A percentile compares a stretch with the other conserved stretches of the same genome.
Evolutionary conservation across 2,888 invertebrate species (phyloP).

Genomic region (Aradus depressus): DNA sequence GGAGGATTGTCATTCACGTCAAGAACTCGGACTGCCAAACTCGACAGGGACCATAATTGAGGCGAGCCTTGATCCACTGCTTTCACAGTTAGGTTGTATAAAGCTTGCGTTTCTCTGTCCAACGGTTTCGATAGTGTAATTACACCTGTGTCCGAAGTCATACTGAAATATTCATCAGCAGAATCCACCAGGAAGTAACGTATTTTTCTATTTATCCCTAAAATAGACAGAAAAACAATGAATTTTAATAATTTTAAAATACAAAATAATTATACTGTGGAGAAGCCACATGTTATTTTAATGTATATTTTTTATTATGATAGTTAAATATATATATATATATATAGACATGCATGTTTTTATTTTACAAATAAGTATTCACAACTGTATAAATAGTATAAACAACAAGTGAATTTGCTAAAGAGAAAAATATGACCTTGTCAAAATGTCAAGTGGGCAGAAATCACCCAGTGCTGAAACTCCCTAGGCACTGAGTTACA

Average conservation of each 20-base stretch:
- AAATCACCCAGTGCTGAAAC: no score
- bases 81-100: conserved; percentile 71
- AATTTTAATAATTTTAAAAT: no score
- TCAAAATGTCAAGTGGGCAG: no score
- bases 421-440: no score
- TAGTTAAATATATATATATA: neutral
- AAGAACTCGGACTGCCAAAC: conserved; percentile 67
- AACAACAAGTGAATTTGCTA: no score
- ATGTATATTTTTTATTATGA: neutral
- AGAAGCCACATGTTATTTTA: no score
- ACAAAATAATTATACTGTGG: no score
- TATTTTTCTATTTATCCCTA: conserved; percentile 68
- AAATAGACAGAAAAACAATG: conserved; percentile 15
- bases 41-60: conserved; percentile 52
- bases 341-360: neutral
- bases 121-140: conserved; percentile 70
- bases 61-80: conserved; percentile 77
- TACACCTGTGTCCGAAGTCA: conserved; percentile 74
- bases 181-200: conserved; percentile 66
- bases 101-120: conserved; percentile 75
- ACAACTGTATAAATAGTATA: no score
- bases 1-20: conserved; percentile 96
- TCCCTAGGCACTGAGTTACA: no score
- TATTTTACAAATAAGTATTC: no score
- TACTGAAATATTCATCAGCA: conserved; percentile 58